Conservation (phyloP, 2,888 invertebrate species). For the Drosophila meridionalis region DNA sequence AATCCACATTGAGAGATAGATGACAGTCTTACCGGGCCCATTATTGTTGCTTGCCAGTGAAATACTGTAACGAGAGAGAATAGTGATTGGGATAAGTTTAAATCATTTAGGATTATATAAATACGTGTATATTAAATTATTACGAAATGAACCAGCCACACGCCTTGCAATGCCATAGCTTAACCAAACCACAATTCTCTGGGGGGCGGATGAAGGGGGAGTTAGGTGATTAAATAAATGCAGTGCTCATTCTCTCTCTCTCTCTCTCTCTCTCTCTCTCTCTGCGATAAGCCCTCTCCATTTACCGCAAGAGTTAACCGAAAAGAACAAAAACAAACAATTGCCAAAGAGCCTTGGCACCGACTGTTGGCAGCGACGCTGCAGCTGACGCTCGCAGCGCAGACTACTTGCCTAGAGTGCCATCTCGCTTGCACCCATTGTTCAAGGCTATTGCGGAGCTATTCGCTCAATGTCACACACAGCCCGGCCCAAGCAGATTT, state of each 20-base stretch:
- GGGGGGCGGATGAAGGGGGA: not conserved
- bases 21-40: constrained; percentile 91
- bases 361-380: constrained; percentile 66
- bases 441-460: constrained; percentile 30
- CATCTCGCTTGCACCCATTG: constrained; percentile 36
- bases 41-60: constrained; percentile 99
- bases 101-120: not conserved
- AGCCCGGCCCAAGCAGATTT: constrained; percentile 36
- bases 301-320: constrained; percentile 20
- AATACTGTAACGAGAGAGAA: constrained; percentile 92
- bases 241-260: constrained; percentile 3
- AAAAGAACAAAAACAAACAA: constrained; percentile 76
- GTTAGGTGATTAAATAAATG: constrained; percentile 13
- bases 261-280: constrained; percentile 8
- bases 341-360: constrained; percentile 78
- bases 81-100: constrained; percentile 45
- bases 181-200: not conserved
- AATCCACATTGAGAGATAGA: constrained; percentile 16
- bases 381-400: constrained; percentile 41
- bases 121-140: constrained; percentile 2
- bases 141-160: not conserved
- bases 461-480: constrained; percentile 56
- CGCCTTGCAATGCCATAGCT: constrained; percentile 2
- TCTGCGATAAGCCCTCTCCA: constrained; percentile 14
- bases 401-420: constrained; percentile 37